Base-by-base conservation (phyloP, 2,113 vertebrate species). In the Aegotheles bennettii region DNA sequence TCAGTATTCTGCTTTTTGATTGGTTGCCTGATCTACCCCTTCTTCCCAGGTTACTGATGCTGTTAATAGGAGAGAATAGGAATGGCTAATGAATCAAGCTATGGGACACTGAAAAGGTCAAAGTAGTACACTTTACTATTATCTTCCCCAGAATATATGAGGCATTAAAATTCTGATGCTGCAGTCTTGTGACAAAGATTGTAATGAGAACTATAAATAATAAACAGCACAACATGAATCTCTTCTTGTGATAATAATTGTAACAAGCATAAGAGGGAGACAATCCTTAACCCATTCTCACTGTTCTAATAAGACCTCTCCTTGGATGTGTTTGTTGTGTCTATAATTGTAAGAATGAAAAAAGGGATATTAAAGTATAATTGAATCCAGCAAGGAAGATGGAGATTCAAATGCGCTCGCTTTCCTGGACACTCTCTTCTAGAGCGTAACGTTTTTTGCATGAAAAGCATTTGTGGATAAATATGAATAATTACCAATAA, bases 151-250 rank as follows among this genome's bases (percentile, higher is more conserved):
- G 87, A 97, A 96, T 97, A 97, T 97, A 97, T 93, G 97, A 92
- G 88, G 83, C 73, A 97, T 97, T 97, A 95, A 98, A 97, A 97
- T 98, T 97, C 74, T n/a, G 74, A 85, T 95, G 85, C 74, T 79
- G 68, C 57, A 81, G 36, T 96, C 90, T 91, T 96, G 83, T 97
- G 96, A 97, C 93, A 97, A 97, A 97, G 91, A 97, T 93, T 97
- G 87, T 97, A 97, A 98, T 97, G 94, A 97, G 94, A 95, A 93
- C 86, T 87, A 97, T 97, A 97, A 97, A 97, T 97, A 97, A 97
- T 97, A 98, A 98, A 96, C 86, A 96, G 47, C 84, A 94, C 65
- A 93, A 95, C 84, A 97, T 96, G 85, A 95, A 97, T 97, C 83
- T 97, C 91, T 95, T 95, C 86, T 86, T 85, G 33, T 93, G 91